A percentile compares a stretch with the other conserved stretches of the same genome.
These are phyloP conservation scores for Xylocopa sonorina DNA, from an alignment of 1,140 invertebrate species.

Conservation along the genomic window DNA sequence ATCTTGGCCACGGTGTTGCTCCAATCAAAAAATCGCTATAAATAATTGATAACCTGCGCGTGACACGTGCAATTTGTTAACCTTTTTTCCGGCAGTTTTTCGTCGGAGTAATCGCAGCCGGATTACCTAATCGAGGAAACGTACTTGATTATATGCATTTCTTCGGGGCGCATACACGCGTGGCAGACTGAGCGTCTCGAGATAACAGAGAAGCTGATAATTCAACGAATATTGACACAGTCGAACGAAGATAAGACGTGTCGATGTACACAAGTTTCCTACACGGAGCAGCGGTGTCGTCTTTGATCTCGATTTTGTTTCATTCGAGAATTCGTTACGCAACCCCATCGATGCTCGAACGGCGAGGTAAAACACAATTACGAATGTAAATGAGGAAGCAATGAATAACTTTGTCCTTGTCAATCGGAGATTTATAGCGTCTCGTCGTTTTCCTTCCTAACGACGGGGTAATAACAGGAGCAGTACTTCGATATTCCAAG, in stretches of 20 bases:
- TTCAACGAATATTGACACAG: background rate
- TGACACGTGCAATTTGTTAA: too few relatives aligned
- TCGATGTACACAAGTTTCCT: background rate
- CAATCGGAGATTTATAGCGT: background rate
- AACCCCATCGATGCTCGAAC: background rate
- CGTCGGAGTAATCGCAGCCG: background rate
- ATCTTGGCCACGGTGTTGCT: background rate
- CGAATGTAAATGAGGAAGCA: background rate
- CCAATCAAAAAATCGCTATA: background rate
- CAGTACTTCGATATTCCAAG: background rate
- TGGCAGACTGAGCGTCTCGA: background rate
- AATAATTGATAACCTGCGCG: too few relatives aligned
- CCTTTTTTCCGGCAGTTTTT: too few relatives aligned
- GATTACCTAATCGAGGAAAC: background rate
- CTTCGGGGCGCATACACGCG: background rate
- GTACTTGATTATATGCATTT: background rate
- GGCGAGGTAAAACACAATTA: background rate
- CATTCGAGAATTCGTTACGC: background rate
- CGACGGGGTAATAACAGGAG: background rate
- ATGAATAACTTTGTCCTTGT: background rate
- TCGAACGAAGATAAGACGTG: background rate
- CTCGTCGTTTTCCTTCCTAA: background rate
- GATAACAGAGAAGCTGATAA: background rate
- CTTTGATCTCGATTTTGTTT: background rate
- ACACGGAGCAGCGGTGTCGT: background rate